These are phyloP conservation scores for Steatocranus sp. DNA, from an alignment of 2,797 vertebrate species.

Conservation along the genomic window DNA sequence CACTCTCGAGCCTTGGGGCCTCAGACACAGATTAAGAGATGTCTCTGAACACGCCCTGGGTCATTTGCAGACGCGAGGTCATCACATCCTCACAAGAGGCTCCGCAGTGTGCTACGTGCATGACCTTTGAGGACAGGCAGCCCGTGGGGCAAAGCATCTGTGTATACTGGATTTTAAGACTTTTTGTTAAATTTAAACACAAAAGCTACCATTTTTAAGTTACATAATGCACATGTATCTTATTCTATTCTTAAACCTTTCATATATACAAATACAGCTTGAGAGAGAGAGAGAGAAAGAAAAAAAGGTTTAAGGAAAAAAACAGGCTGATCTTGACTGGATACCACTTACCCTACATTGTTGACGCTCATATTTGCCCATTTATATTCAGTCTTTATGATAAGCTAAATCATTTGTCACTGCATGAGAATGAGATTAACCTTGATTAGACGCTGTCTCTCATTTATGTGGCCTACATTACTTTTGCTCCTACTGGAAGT, in stretches of 20 bases:
- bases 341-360: not conserved
- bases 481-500: not conserved
- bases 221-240: not conserved
- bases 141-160: not conserved
- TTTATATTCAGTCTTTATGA: not conserved
- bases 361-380: not conserved
- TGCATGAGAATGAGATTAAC: not conserved
- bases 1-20: not conserved
- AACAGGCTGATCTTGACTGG: not conserved
- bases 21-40: not conserved
- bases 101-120: not conserved
- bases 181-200: rapidly evolving
- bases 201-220: not conserved
- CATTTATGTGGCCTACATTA: not conserved
- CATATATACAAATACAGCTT: not conserved
- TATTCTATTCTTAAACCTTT: not conserved
- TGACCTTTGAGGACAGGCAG: not conserved
- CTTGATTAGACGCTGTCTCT: not conserved
- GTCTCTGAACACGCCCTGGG: not conserved
- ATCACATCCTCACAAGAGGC: not conserved
- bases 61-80: not conserved
- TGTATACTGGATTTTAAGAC: not conserved
- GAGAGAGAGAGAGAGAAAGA: not conserved
- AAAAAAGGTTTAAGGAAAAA: not conserved
- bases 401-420: not conserved